These are phyloP conservation scores for Mellivora capensis DNA, from an alignment of 2,113 vertebrate genomes.

Conservation along the genomic window DNA sequence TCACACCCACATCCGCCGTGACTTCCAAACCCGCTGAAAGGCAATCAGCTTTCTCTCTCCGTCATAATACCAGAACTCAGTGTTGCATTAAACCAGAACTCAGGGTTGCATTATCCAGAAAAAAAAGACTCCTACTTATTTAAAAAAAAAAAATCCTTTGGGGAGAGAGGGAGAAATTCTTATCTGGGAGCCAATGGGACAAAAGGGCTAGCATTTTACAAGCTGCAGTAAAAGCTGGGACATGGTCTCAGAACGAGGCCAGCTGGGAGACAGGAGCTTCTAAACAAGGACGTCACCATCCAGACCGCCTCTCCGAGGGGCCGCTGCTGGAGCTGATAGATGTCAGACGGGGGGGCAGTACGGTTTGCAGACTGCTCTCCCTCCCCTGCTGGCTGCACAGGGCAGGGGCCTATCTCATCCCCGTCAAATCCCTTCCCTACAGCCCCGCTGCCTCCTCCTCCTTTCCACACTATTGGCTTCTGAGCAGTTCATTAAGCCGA, in stretches of 20 bases:
- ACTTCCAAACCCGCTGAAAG: not conserved
- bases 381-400: not conserved
- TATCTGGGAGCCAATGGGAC: conserved; percentile 1
- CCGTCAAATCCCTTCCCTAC: not conserved
- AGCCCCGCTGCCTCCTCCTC: not conserved
- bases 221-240: not conserved
- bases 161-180: not conserved
- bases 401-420: not conserved
- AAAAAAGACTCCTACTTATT: conserved; percentile 2
- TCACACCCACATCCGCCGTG: not conserved
- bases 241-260: not conserved
- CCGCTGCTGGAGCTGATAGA: not conserved
- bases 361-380: not conserved
- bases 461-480: not conserved
- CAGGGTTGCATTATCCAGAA: not conserved
- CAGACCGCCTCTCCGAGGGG: not conserved
- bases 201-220: conserved; percentile 4
- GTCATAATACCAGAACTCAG: not conserved
- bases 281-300: not conserved
- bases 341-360: rapidly evolving
- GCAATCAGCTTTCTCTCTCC: not conserved
- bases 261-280: not conserved
- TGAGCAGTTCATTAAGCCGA: not conserved
- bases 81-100: not conserved
- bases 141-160: not conserved